Conservation (phyloP, 2,888 invertebrate species). For the Callyntrura sp. region DNA sequence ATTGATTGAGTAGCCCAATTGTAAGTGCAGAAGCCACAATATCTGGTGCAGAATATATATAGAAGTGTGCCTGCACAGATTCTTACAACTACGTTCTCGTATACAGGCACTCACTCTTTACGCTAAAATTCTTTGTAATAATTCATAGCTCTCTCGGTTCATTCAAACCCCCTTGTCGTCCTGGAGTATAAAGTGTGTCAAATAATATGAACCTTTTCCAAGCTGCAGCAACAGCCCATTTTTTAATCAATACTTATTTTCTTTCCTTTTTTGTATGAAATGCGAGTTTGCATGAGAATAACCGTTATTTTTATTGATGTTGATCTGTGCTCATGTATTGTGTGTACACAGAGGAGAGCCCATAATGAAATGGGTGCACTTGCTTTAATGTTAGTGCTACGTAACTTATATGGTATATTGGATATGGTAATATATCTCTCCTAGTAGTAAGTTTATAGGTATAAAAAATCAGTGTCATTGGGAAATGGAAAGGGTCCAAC, state of each 20-base stretch:
- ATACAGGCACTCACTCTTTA: no score
- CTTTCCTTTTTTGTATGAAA: background rate
- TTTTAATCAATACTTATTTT: conserved; percentile 49
- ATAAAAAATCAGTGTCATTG: background rate
- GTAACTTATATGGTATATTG: conserved; percentile 5
- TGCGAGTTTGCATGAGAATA: conserved; percentile 32
- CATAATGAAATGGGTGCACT: conserved; percentile 43
- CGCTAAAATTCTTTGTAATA: background rate
- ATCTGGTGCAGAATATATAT: no score
- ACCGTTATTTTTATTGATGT: conserved; percentile 24
- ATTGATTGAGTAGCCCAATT: conserved; percentile 64
- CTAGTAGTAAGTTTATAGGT: background rate
- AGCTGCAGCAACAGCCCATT: conserved; percentile 16
- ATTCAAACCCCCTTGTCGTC: no score
- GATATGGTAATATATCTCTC: no score
- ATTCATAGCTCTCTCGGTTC: background rate
- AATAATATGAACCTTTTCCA: background rate
- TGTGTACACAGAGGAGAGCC: background rate
- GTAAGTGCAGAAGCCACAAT: no score
- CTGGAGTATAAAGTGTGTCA: conserved; percentile 14
- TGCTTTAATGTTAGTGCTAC: conserved; percentile 21
- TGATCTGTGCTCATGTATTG: conserved; percentile 30
- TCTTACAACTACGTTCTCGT: no score
- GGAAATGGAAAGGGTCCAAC: conserved; percentile 47
- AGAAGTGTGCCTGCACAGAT: no score